Base-by-base conservation (phyloP, 2,113 vertebrate genomes). In the Trochalopteron elliotii region DNA sequence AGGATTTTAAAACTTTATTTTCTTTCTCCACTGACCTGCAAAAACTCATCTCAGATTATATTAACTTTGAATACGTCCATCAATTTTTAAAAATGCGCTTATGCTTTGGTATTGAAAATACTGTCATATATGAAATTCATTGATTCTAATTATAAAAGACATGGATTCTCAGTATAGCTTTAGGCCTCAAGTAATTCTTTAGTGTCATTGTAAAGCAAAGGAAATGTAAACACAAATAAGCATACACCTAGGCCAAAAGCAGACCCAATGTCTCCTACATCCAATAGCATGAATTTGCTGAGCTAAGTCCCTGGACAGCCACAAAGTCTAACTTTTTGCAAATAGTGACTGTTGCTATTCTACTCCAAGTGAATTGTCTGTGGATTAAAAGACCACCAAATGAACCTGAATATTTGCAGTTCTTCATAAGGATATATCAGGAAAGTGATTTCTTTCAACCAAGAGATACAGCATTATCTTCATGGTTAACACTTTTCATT, bases 401-500 rank as follows among this genome's bases (percentile, higher is more conserved):
- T 49, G 27, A 95, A 87, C 70, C 77, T 88, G 93, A 87, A 82
- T 87, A 94, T 96, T 96, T 97, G 76, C 64, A 87, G 57, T 68
- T 95, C 82, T 96, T 95, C 90, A 40, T 79, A 84, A 90, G 33
- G 40, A 69, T 77, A 83, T 80, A 81, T 40, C 39, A 56, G 81
- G 80, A 81, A 92, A 95, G 60, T 40, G 80, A 92, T 83, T 88
- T 90, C 44, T 76, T 94, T 96, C 92, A 97, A 64, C n/a, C 12
- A 89, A 94, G 68, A 87, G 75, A 70, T 92, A 81, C 37, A 92
- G 71, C 72, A 96, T 93, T 96, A 77, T 89, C 87, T 96, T 96
- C 79, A 77, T 75, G 56, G 72, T 89, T 96, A 92, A 85, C 87
- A 87, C 55, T 96, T 97, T 95, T 92, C 70, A 86, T 95, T 96